A percentile compares a stretch with the other conserved stretches of the same genome.
phyloP scores from a whole-genome alignment of 2,888 invertebrate genomes.

The Nemotelus nigrinus region DNA sequence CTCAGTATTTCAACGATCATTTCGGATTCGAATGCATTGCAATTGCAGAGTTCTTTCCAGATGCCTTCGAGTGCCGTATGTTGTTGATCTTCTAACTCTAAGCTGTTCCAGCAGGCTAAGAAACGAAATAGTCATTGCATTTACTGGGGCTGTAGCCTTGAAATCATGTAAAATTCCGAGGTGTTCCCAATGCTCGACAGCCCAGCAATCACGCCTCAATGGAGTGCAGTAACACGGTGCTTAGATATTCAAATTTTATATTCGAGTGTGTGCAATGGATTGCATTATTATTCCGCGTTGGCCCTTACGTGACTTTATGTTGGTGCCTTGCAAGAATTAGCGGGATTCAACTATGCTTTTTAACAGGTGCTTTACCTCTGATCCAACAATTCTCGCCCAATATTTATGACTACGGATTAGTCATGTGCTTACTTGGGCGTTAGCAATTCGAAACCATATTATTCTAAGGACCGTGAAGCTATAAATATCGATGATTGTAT shows the following conservation, averaged over 20 bases:
- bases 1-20: constrained; percentile 5
- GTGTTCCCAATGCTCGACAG: neutral
- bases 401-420: constrained; percentile 38
- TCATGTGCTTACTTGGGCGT: constrained; percentile 33
- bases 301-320: neutral
- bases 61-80: constrained; percentile 28
- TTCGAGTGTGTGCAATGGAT: neutral
- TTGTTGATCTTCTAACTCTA: neutral
- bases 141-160: constrained; percentile 1
- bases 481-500: neutral
- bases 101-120: neutral
- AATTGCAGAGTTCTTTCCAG: constrained; percentile 35
- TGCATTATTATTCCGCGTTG: constrained; percentile 4
- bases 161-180: neutral
- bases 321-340: neutral
- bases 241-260: neutral
- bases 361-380: constrained; percentile 47
- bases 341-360: neutral
- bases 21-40: neutral
- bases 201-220: constrained; percentile 13
- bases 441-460: neutral
- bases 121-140: neutral
- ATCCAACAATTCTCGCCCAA: constrained; percentile 35
- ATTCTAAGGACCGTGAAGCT: neutral
- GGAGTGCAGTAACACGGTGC: constrained; percentile 13